A percentile compares a stretch with the other conserved stretches of the same genome.
Conservation (phyloP, 2,888 invertebrate genomes). For the Anagyrus pseudococci region DNA sequence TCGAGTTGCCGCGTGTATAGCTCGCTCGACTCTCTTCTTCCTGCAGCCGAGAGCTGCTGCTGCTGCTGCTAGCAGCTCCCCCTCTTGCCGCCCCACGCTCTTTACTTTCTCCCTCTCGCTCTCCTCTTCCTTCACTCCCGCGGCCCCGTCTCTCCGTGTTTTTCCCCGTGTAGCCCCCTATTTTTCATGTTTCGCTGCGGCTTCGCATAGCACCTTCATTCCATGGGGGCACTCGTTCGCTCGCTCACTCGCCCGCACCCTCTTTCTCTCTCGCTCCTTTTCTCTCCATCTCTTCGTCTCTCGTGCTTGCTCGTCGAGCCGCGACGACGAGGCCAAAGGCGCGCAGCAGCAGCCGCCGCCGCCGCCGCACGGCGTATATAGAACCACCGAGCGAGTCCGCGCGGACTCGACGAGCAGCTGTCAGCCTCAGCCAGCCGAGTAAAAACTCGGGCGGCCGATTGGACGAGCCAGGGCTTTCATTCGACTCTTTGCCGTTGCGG, state of each 20-base stretch:
- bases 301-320: neutral
- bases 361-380: slow-evolving; percentile 24
- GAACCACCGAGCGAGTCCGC: slow-evolving; percentile 52
- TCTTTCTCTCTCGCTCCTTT: neutral
- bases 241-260: slow-evolving; percentile 23
- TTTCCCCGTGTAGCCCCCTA: slow-evolving; percentile 61
- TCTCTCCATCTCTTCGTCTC: slow-evolving; percentile 9
- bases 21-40: slow-evolving; percentile 41
- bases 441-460: slow-evolving; percentile 45
- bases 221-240: slow-evolving; percentile 27
- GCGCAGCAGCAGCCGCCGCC: neutral
- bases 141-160: slow-evolving; percentile 49
- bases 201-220: slow-evolving; percentile 62
- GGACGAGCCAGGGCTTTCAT: slow-evolving; percentile 47
- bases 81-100: slow-evolving; percentile 35
- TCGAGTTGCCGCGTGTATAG: slow-evolving; percentile 38
- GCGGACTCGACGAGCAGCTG: slow-evolving; percentile 50
- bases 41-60: slow-evolving; percentile 10
- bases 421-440: slow-evolving; percentile 21
- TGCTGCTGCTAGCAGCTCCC: slow-evolving; percentile 38
- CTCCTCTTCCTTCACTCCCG: slow-evolving; percentile 40
- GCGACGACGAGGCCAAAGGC: slow-evolving; percentile 31
- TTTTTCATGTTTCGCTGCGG: slow-evolving; percentile 63
- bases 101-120: slow-evolving; percentile 29
- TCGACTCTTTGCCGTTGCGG: slow-evolving; percentile 45